These are phyloP conservation scores for Strix uralensis DNA, from an alignment of 2,113 vertebrate genomes.

Conservation along the genomic window DNA sequence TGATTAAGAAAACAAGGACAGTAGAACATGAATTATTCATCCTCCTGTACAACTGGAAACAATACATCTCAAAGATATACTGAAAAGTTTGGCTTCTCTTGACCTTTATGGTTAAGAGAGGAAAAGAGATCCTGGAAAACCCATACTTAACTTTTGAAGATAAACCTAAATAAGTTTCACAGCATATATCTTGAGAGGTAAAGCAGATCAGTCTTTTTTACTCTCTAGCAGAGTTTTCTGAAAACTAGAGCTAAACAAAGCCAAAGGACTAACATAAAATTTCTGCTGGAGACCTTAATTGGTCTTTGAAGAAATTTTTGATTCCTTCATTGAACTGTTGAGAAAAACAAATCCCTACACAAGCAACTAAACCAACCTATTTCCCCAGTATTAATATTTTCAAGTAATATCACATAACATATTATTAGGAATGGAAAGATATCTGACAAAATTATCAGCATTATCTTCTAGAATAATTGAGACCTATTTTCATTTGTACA, in stretches of 20 bases:
- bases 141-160: not conserved
- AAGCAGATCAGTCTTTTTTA: not conserved
- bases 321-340: not conserved
- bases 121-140: not conserved
- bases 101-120: not conserved
- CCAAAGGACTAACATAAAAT: not conserved
- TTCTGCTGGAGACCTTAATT: not conserved
- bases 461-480: not conserved
- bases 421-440: not conserved
- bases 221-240: not conserved
- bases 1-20: not conserved
- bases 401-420: not conserved
- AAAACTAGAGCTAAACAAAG: not conserved
- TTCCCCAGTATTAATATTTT: not conserved
- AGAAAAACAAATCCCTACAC: not conserved
- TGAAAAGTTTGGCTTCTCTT: not conserved
- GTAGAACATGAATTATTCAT: not conserved
- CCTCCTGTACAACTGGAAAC: not conserved
- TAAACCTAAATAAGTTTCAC: not conserved
- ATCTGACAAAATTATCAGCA: not conserved
- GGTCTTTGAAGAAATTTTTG: not conserved
- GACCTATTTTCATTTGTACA: not conserved
- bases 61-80: not conserved
- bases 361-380: not conserved
- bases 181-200: not conserved